Conservation (phyloP, 1,140 invertebrate species). For the Lepidurus packardi region DNA sequence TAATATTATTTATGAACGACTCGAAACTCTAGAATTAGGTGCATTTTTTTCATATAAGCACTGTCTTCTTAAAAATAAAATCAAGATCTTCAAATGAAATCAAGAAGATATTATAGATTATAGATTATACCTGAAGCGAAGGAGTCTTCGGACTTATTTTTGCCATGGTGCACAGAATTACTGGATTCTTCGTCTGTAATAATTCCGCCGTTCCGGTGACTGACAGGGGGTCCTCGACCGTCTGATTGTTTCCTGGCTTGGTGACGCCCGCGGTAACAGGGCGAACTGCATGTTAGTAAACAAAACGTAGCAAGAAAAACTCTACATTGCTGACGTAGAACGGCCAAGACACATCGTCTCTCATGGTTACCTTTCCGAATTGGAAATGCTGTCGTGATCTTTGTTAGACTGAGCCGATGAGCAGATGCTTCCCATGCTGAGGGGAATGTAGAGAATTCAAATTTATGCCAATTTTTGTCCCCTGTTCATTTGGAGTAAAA, state of each 20-base stretch:
- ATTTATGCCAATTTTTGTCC: not conserved
- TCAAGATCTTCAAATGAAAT: too few relatives aligned
- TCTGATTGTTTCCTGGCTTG: conserved; percentile 14
- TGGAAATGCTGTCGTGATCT: conserved; percentile 28
- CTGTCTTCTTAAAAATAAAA: too few relatives aligned
- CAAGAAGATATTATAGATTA: too few relatives aligned
- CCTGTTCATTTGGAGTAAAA: not conserved
- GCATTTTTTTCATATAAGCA: too few relatives aligned
- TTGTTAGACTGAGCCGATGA: conserved; percentile 27
- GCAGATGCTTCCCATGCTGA: conserved; percentile 26
- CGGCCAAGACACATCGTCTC: not conserved
- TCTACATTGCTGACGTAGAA: not conserved
- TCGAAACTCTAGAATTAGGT: too few relatives aligned
- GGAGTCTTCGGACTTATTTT: not conserved
- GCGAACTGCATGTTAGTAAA: conserved; percentile 22
- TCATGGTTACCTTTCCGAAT: conserved; percentile 28
- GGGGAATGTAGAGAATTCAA: not conserved
- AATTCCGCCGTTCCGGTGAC: not conserved
- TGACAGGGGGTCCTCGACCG: not conserved
- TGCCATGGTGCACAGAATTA: not conserved
- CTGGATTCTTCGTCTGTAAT: not conserved
- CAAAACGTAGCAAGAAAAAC: not conserved
- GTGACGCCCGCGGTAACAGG: conserved; percentile 26
- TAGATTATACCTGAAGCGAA: not conserved
- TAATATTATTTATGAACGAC: not conserved